Evolutionary conservation across 1,140 invertebrate genomes (phyloP).

Genomic region (Antheraea pernyi): DNA sequence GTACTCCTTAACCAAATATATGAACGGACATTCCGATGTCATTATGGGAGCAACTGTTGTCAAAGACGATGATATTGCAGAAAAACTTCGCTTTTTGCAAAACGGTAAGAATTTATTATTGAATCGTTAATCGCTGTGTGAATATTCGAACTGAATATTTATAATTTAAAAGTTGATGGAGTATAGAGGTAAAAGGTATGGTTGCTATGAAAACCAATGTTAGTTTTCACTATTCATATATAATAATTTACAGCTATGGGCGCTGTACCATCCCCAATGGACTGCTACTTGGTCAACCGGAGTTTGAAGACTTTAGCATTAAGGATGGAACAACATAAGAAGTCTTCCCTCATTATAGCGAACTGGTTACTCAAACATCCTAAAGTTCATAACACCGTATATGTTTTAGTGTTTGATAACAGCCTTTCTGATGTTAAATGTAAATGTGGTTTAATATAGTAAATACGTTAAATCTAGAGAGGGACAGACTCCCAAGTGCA

Average conservation of each 20-base stretch:
- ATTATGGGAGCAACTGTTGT: slow-evolving; percentile 95
- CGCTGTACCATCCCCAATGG: slow-evolving; percentile 96
- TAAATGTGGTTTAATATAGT: too few relatives aligned
- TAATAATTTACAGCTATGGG: slow-evolving; percentile 85
- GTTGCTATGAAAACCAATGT: not conserved
- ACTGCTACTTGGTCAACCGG: slow-evolving; percentile 96
- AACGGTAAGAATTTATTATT: slow-evolving; percentile 83
- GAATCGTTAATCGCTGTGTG: too few relatives aligned
- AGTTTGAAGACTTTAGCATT: slow-evolving; percentile 96
- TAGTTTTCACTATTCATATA: slow-evolving; percentile 7
- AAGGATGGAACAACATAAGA: slow-evolving; percentile 85
- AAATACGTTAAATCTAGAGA: too few relatives aligned
- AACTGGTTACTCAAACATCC: slow-evolving; percentile 85
- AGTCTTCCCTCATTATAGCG: not conserved
- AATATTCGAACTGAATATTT: too few relatives aligned
- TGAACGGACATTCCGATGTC: slow-evolving; percentile 99
- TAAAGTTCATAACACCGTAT: too few relatives aligned
- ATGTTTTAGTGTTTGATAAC: too few relatives aligned
- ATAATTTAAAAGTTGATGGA: not conserved
- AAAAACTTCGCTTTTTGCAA: slow-evolving; percentile 91
- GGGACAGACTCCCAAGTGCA: too few relatives aligned
- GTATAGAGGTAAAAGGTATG: not conserved
- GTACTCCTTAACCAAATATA: slow-evolving; percentile 98
- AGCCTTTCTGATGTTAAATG: too few relatives aligned
- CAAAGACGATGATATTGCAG: slow-evolving; percentile 86